Evolutionary conservation across 2,888 invertebrate species (phyloP).

Genomic region (Rhagonycha lutea): DNA sequence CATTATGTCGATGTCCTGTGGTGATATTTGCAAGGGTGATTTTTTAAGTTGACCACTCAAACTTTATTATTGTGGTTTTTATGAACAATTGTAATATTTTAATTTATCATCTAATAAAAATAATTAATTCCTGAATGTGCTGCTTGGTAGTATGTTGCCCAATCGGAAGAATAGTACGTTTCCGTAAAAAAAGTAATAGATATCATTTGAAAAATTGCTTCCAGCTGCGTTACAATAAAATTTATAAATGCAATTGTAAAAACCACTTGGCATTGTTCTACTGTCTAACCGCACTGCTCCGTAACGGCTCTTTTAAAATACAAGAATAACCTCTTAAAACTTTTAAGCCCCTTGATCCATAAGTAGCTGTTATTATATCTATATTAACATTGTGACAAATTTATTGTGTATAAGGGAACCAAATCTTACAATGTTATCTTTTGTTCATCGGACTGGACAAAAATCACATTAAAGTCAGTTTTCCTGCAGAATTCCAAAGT

Average conservation of each 20-base stretch:
- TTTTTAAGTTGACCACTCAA: slow-evolving; percentile 46
- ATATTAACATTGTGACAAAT: slow-evolving; percentile 43
- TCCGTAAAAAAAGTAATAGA: not conserved
- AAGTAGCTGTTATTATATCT: slow-evolving; percentile 42
- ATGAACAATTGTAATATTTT: not conserved
- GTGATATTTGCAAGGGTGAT: slow-evolving; percentile 41
- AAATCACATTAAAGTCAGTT: slow-evolving; percentile 41
- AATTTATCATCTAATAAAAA: not conserved
- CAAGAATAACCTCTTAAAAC: slow-evolving; percentile 31
- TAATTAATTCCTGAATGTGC: not conserved
- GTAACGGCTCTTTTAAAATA: slow-evolving; percentile 31
- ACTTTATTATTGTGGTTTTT: slow-evolving; percentile 9
- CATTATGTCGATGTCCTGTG: slow-evolving; percentile 43
- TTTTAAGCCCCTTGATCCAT: slow-evolving; percentile 26
- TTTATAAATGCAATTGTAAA: slow-evolving; percentile 25
- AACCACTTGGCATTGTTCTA: slow-evolving; percentile 32
- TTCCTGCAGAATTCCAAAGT: slow-evolving; percentile 33
- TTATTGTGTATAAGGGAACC: slow-evolving; percentile 43
- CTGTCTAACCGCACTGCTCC: slow-evolving; percentile 32
- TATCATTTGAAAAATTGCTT: not conserved
- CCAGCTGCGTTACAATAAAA: slow-evolving; percentile 27
- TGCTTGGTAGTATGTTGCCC: not conserved
- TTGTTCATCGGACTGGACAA: slow-evolving; percentile 23
- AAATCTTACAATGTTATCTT: slow-evolving; percentile 36
- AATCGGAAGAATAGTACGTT: not conserved